Evolutionary conservation across 2,888 invertebrate genomes (phyloP).

Genomic region (Sericinus montela): DNA sequence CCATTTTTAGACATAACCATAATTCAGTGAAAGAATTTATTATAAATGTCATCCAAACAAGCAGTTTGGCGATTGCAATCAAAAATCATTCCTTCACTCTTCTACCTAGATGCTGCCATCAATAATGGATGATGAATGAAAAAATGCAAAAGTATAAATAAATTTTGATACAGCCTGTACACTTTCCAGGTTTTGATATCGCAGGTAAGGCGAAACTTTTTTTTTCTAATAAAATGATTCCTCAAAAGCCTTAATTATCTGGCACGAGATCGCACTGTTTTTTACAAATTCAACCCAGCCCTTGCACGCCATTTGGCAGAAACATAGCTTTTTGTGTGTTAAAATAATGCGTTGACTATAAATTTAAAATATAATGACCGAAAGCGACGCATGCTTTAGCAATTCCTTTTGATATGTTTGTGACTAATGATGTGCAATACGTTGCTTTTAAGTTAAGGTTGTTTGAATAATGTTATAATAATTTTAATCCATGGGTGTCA

Average conservation of each 20-base stretch:
- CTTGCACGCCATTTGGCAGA: conserved; percentile 67
- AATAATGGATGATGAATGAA: too few relatives aligned
- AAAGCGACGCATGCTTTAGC: conserved; percentile 5
- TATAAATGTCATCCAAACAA: too few relatives aligned
- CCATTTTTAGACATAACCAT: too few relatives aligned
- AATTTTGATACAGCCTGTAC: conserved; percentile 41
- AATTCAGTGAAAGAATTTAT: too few relatives aligned
- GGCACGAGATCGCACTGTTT: conserved; percentile 72
- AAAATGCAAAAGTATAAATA: background rate
- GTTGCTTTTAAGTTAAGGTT: too few relatives aligned
- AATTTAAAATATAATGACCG: conserved; percentile 30
- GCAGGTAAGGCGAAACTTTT: conserved; percentile 72
- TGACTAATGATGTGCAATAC: too few relatives aligned
- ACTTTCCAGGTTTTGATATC: conserved; percentile 50
- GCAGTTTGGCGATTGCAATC: too few relatives aligned
- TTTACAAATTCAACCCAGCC: conserved; percentile 43
- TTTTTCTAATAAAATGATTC: conserved; percentile 59
- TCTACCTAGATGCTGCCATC: too few relatives aligned
- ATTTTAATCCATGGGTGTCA: too few relatives aligned
- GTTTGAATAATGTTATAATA: too few relatives aligned
- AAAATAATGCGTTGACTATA: conserved; percentile 30
- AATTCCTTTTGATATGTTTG: too few relatives aligned
- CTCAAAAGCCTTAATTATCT: conserved; percentile 72
- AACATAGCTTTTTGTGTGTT: conserved; percentile 34
- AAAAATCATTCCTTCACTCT: too few relatives aligned